A percentile compares a stretch with the other conserved stretches of the same genome.
These are phyloP conservation scores for Drosophila trapezifrons DNA, from an alignment of 1,140 invertebrate genomes.

Conservation along the genomic window DNA sequence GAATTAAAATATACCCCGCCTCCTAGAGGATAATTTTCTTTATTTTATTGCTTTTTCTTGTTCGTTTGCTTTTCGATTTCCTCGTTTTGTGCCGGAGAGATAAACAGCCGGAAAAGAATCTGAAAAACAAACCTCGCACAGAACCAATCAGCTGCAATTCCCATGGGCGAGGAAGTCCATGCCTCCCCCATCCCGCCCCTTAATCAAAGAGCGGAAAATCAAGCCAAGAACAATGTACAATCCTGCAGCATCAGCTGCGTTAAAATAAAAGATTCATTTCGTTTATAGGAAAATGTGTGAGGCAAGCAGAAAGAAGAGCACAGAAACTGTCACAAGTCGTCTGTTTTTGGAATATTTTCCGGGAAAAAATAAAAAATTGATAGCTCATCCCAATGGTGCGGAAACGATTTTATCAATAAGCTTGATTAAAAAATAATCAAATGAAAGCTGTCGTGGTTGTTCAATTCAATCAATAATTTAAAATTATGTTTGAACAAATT, in stretches of 20 bases:
- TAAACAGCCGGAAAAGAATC: slow-evolving; percentile 37
- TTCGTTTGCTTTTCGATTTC: slow-evolving; percentile 46
- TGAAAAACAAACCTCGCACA: slow-evolving; percentile 52
- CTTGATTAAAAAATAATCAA: not conserved
- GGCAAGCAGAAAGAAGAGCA: not conserved
- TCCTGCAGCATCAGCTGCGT: slow-evolving; percentile 46
- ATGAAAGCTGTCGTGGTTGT: not conserved
- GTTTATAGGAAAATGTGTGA: slow-evolving; percentile 38
- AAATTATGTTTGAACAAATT: too few species aligned
- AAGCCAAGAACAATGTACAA: slow-evolving; percentile 49
- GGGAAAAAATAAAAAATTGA: not conserved
- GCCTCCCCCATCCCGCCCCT: slow-evolving; percentile 18
- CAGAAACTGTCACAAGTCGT: slow-evolving; percentile 39
- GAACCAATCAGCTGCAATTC: slow-evolving; percentile 67
- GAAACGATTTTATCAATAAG: slow-evolving; percentile 1
- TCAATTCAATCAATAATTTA: not conserved
- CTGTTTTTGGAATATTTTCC: slow-evolving; percentile 9
- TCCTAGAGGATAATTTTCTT: slow-evolving; percentile 19
- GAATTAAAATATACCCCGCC: slow-evolving; percentile 25
- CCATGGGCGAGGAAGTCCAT: slow-evolving; percentile 29
- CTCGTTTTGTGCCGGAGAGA: slow-evolving; percentile 22
- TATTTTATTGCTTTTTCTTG: slow-evolving; percentile 25
- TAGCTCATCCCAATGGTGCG: not conserved
- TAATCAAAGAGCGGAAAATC: slow-evolving; percentile 64
- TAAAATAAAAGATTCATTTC: slow-evolving; percentile 52